A percentile compares a stretch with the other conserved stretches of the same genome.
phyloP scores from a whole-genome alignment of 2,888 invertebrate species.

The Allolobophora icterica region DNA sequence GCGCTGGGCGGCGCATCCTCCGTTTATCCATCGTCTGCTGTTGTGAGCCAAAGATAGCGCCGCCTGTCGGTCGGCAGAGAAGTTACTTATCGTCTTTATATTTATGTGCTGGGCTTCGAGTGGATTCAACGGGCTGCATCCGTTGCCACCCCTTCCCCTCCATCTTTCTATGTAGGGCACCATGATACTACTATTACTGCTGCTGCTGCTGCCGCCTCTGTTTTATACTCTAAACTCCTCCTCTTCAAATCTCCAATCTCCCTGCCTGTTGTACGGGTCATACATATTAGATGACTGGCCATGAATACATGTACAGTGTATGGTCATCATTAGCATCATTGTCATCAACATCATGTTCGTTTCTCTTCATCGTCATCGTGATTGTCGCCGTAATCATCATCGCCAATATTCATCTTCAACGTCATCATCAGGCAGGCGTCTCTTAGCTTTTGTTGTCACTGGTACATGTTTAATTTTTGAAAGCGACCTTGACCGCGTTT shows the following conservation, averaged over 20 bases:
- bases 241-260: conserved; percentile 1
- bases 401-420: no score
- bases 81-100: neutral
- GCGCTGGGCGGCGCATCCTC: neutral
- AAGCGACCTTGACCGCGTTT: neutral
- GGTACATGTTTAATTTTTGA: neutral
- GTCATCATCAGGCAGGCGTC: neutral
- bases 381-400: no score
- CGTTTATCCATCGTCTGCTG: conserved; percentile 6
- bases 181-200: neutral
- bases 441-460: neutral
- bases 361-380: neutral
- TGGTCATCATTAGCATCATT: neutral
- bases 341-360: neutral
- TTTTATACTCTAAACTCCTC: neutral
- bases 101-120: neutral
- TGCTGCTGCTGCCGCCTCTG: neutral
- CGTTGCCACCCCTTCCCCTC: neutral
- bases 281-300: no score
- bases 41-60: conserved; percentile 17
- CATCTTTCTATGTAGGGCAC: neutral
- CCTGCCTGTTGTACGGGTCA: neutral
- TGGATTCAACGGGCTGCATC: neutral
- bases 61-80: neutral
- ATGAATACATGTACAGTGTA: no score